Evolutionary conservation across 2,113 vertebrate genomes (phyloP), one percentile per base, ranked within the genome.

Genomic region (Crotalus helleri): DNA sequence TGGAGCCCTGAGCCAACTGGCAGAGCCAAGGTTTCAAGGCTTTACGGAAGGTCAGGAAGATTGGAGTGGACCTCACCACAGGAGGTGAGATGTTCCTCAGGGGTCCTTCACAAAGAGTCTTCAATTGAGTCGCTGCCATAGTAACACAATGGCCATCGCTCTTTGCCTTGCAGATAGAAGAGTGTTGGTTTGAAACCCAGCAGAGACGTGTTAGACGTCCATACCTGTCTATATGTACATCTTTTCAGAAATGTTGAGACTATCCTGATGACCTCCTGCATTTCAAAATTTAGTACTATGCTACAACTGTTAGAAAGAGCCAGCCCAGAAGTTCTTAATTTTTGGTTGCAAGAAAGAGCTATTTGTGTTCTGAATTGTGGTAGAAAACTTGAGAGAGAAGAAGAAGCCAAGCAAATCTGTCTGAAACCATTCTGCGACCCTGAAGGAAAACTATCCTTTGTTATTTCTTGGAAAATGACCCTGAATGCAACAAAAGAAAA

Each of bases 321-420:
- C 44, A 85, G 88, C 88, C 69, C 89, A 85, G 92, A 90, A 90
- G 58, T 61, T 93, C 74, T 93, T 93, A 61, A 81, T 90, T 90
- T 49, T 86, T 90, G 92, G 55, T 81, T 86, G 81, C n/a, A 93
- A 90, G 92, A 93, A 93, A 96, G 94, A 94, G 94, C 95, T 94
- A 96, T 96, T 97, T 95, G 94, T 87, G 74, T 85, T 96, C 61
- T 95, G 89, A 97, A 96, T 94, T 95, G 89, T 88, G 85, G 96
- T 91, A 91, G 85, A 13, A 94, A 85, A 93, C 91, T 94, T 6
- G 92, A 51, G 88, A 88, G n/a, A 44, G 46, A 46, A 0, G 54
- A 6, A 57, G 49, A 93, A 94, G 49, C 49, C 93, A 54, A 95
- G 26, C 24, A 92, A 94, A 51, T 91, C 91, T 94, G 57, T 93